A percentile compares a stretch with the other conserved stretches of the same genome.
Evolutionary conservation across 2,113 vertebrate species (phyloP).

Genomic region (Pionites leucogaster): DNA sequence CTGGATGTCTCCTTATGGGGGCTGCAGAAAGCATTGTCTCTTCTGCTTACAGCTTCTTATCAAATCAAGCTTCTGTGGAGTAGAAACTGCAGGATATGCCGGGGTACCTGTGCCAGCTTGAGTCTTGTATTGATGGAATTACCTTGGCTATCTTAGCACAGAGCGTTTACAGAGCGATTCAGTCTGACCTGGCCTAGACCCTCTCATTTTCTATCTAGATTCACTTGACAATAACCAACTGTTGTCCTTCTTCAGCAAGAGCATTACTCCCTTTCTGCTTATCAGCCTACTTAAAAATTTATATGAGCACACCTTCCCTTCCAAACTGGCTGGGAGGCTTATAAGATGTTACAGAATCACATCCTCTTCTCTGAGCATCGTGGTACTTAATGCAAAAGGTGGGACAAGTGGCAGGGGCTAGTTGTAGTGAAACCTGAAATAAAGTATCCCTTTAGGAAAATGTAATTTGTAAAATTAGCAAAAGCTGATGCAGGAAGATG

Average conservation of each 20-base stretch:
- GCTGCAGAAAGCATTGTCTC: neutral
- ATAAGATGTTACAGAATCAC: fast-evolving
- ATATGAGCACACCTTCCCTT: neutral
- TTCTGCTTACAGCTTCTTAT: neutral
- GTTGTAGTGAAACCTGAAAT: neutral
- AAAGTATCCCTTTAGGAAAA: neutral
- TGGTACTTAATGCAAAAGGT: neutral
- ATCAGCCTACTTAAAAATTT: neutral
- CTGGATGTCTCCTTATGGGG: neutral
- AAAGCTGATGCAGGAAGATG: neutral
- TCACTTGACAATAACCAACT: neutral
- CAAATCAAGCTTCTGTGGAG: fast-evolving
- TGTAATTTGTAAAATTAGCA: neutral
- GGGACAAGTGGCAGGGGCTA: neutral
- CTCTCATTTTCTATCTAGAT: neutral
- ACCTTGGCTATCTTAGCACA: neutral
- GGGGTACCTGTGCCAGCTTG: neutral
- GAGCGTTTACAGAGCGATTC: neutral
- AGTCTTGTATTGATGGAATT: neutral
- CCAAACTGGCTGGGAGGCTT: neutral
- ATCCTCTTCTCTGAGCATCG: neutral
- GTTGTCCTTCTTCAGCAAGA: neutral
- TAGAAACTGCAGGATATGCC: fast-evolving
- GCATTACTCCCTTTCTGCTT: neutral
- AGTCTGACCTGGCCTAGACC: neutral